Evolutionary conservation across 1,140 invertebrate species (phyloP).

Genomic region (Bradynema listronoti): DNA sequence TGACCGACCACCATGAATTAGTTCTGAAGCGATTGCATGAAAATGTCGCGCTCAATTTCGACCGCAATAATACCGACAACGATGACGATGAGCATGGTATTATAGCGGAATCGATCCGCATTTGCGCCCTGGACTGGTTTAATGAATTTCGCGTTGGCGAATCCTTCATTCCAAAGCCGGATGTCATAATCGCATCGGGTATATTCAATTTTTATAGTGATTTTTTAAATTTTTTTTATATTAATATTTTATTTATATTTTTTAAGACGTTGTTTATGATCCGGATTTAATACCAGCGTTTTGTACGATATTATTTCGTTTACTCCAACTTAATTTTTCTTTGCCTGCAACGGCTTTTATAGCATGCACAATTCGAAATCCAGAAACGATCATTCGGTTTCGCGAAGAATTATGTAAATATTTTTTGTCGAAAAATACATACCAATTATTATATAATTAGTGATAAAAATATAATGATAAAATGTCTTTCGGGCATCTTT

Average conservation of each 20-base stretch:
- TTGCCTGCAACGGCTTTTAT: conserved; percentile 3
- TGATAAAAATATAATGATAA: too few relatives aligned
- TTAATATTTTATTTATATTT: conserved; percentile 12
- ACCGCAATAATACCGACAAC: not conserved
- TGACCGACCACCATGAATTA: conserved; percentile 22
- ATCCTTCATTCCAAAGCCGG: too few relatives aligned
- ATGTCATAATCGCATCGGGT: conserved; percentile 24
- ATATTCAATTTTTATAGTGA: conserved; percentile 2
- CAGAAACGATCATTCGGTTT: too few relatives aligned
- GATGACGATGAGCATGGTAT: not conserved
- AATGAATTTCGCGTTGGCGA: conserved; percentile 3
- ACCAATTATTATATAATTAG: too few relatives aligned
- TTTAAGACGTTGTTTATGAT: conserved; percentile 30
- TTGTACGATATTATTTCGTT: not conserved
- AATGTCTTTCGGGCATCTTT: too few relatives aligned
- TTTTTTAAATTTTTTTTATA: conserved; percentile 14
- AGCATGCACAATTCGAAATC: conserved; percentile 14
- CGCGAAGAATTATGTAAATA: too few relatives aligned
- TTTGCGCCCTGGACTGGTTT: not conserved
- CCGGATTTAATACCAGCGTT: conserved; percentile 16
- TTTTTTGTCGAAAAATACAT: too few relatives aligned
- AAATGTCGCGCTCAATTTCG: conserved; percentile 27
- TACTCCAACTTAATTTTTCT: not conserved
- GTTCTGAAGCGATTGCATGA: conserved; percentile 20
- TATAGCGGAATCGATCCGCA: conserved; percentile 14